phyloP scores from a whole-genome alignment of 2,113 vertebrate genomes.

The Mus pahari region DNA sequence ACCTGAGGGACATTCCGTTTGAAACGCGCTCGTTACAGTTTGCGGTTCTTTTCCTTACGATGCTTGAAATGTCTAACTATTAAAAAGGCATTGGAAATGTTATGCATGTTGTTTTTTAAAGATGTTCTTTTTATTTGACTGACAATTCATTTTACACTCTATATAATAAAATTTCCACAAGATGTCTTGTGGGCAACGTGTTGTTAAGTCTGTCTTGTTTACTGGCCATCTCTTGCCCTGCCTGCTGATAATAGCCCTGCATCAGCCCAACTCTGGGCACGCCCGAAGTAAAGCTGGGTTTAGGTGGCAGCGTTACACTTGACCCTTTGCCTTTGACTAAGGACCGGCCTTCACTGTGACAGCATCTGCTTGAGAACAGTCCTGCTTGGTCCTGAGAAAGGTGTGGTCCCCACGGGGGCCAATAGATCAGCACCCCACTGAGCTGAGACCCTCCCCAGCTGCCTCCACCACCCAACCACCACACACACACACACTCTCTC shows the following conservation, averaged over 20 bases:
- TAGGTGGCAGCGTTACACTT: neutral
- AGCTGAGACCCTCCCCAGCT: fast-evolving
- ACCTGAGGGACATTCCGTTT: constrained; percentile 90
- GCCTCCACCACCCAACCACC: too few species aligned
- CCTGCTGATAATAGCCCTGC: neutral
- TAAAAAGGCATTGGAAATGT: constrained; percentile 86
- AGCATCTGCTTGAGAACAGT: neutral
- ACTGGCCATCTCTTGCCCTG: too few species aligned
- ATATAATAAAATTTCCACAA: constrained; percentile 95
- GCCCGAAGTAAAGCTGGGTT: neutral
- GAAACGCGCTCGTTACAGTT: constrained; percentile 87
- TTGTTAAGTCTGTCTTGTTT: neutral
- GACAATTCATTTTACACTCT: constrained; percentile 93
- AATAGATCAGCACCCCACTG: fast-evolving
- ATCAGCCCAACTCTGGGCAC: neutral
- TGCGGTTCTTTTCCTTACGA: constrained; percentile 86
- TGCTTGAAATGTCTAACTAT: constrained; percentile 92
- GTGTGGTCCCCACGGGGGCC: neutral
- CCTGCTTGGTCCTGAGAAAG: neutral
- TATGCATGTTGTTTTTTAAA: constrained; percentile 87
- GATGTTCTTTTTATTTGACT: constrained; percentile 93
- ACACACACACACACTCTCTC: too few species aligned
- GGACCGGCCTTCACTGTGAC: fast-evolving
- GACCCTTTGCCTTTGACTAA: fast-evolving
- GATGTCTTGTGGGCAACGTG: constrained; percentile 87